A percentile compares a stretch with the other conserved stretches of the same genome.
phyloP scores from a whole-genome alignment of 2,113 vertebrate genomes.

The Phalacrocorax carbo region DNA sequence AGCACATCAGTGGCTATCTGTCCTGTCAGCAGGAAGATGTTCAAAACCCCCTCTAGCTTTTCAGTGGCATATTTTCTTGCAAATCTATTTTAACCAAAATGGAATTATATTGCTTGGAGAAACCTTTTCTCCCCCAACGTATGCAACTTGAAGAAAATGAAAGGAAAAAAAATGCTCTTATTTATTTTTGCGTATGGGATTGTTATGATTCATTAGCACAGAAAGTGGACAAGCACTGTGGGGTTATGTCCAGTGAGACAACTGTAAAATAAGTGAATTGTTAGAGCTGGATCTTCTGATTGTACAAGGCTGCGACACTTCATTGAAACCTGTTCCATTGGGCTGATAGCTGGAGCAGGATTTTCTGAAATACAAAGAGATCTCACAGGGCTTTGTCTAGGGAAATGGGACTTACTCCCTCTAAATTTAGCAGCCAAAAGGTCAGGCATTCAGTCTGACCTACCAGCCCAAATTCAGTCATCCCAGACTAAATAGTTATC shows the following conservation, averaged over 20 bases:
- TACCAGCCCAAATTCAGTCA: not conserved
- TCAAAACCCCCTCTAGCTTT: not conserved
- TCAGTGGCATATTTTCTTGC: constrained; percentile 10
- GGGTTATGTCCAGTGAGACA: not conserved
- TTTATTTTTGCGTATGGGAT: constrained; percentile 11
- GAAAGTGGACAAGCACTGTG: not conserved
- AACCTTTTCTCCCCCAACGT: not conserved
- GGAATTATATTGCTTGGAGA: constrained; percentile 6
- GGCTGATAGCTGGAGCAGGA: not conserved
- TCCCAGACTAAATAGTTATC: not conserved
- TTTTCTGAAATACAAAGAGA: not conserved
- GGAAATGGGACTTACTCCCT: not conserved
- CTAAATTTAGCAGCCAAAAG: constrained; percentile 2
- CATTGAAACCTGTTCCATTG: not conserved
- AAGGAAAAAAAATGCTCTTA: not conserved
- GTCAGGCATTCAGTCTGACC: not conserved
- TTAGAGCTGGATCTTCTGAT: not conserved
- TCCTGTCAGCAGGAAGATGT: constrained; percentile 22
- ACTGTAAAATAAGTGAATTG: not conserved
- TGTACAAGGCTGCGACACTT: not conserved
- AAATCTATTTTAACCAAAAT: not conserved
- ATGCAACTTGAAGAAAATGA: not conserved
- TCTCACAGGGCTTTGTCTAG: constrained; percentile 18
- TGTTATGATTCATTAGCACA: not conserved
- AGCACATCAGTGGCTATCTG: not conserved